A percentile compares a stretch with the other conserved stretches of the same genome.
Evolutionary conservation across 2,888 invertebrate species (phyloP).

Genomic region (Agrotis exclamationis): DNA sequence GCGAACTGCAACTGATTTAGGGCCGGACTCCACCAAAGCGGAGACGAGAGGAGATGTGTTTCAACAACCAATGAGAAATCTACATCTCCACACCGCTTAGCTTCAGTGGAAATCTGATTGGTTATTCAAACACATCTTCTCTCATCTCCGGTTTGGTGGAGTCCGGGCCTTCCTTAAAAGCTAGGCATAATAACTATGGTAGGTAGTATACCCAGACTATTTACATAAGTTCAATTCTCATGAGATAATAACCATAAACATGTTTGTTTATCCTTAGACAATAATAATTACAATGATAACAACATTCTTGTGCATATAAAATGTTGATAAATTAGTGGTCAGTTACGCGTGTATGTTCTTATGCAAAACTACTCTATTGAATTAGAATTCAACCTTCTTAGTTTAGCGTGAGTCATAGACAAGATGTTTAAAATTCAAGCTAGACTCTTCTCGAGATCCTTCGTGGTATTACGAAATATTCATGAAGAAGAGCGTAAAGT

Average conservation of each 20-base stretch:
- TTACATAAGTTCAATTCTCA: background rate
- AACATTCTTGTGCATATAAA: conserved; percentile 30
- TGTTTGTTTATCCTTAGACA: conserved; percentile 24
- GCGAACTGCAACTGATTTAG: too few species aligned
- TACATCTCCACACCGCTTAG: too few species aligned
- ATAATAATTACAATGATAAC: conserved; percentile 42
- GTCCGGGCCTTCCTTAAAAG: too few species aligned
- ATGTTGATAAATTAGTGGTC: conserved; percentile 22
- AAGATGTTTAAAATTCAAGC: conserved; percentile 41
- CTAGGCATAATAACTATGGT: too few species aligned
- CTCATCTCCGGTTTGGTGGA: too few species aligned
- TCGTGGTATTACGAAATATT: conserved; percentile 29
- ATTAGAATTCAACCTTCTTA: conserved; percentile 41
- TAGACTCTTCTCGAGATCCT: conserved; percentile 25
- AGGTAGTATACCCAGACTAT: too few species aligned
- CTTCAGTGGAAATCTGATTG: too few species aligned
- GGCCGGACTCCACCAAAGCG: too few species aligned
- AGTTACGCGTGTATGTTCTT: conserved; percentile 36
- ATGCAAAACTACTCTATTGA: conserved; percentile 22
- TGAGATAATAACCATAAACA: conserved; percentile 13
- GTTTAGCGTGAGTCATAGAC: conserved; percentile 10
- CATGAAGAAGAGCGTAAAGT: conserved; percentile 11
- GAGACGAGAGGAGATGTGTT: too few species aligned
- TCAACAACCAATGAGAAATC: too few species aligned
- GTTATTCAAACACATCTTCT: too few species aligned